A percentile compares a stretch with the other conserved stretches of the same genome.
phyloP scores from a whole-genome alignment of 2,888 invertebrate genomes.

The Notocelia uddmanniana region DNA sequence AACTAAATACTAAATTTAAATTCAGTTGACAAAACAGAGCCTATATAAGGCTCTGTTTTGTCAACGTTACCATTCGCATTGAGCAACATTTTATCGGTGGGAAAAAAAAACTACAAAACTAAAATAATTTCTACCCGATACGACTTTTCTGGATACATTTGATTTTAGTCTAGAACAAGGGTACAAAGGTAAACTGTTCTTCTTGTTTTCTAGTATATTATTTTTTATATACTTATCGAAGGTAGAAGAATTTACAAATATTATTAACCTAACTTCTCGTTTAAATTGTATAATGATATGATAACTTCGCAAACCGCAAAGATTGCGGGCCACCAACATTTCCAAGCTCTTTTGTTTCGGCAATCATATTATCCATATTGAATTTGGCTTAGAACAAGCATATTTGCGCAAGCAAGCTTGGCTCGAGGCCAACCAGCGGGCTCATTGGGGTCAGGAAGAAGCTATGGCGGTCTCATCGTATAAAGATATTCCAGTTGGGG shows the following conservation, averaged over 20 bases:
- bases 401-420: constrained; percentile 36
- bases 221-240: no score
- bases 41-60: neutral
- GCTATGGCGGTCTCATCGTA: constrained; percentile 3
- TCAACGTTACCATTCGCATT: neutral
- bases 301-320: neutral
- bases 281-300: neutral
- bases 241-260: no score
- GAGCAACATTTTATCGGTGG: neutral
- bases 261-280: neutral
- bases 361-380: constrained; percentile 32
- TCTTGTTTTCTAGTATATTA: no score
- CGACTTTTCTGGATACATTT: no score
- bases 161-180: no score
- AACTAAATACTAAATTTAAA: no score
- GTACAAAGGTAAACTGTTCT: no score
- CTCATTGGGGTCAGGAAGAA: constrained; percentile 40
- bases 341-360: constrained; percentile 9
- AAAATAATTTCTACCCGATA: no score
- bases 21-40: no score
- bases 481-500: constrained; percentile 12
- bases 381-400: constrained; percentile 35
- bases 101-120: no score
- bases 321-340: constrained; percentile 6
- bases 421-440: constrained; percentile 26